phyloP scores from a whole-genome alignment of 2,888 invertebrate genomes.

The Calameuta idolon region DNA sequence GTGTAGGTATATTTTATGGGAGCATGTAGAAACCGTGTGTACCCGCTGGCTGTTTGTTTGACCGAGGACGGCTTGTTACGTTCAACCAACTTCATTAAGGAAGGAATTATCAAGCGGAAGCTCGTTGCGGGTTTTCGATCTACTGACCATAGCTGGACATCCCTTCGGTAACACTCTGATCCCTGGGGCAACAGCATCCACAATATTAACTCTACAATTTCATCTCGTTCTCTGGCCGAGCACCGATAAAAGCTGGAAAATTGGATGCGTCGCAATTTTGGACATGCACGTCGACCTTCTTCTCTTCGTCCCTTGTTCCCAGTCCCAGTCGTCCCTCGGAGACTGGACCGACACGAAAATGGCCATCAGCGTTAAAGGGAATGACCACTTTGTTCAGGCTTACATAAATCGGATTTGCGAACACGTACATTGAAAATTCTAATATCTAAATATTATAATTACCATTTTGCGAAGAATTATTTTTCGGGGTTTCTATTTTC shows the following conservation, averaged over 20 bases:
- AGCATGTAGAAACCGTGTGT: too few relatives aligned
- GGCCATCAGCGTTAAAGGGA: neutral
- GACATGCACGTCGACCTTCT: constrained; percentile 26
- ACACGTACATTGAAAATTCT: neutral
- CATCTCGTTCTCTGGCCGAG: constrained; percentile 20
- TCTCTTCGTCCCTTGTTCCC: constrained; percentile 19
- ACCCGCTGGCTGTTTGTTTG: neutral
- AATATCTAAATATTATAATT: neutral
- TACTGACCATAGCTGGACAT: neutral
- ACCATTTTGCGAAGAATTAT: neutral
- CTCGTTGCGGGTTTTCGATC: neutral
- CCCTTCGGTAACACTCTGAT: neutral
- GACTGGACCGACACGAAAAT: constrained; percentile 1
- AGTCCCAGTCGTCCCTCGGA: neutral
- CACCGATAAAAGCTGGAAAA: constrained; percentile 47
- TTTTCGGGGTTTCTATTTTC: neutral
- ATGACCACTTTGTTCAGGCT: neutral
- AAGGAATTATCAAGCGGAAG: neutral
- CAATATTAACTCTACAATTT: neutral
- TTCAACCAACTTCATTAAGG: constrained; percentile 2
- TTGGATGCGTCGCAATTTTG: constrained; percentile 43
- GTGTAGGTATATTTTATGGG: neutral
- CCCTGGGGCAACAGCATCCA: neutral
- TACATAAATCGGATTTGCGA: neutral
- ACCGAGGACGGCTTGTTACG: constrained; percentile 2